These are phyloP conservation scores for Hippocampus mohnikei DNA, from an alignment of 2,113 vertebrate species.

Conservation along the genomic window DNA sequence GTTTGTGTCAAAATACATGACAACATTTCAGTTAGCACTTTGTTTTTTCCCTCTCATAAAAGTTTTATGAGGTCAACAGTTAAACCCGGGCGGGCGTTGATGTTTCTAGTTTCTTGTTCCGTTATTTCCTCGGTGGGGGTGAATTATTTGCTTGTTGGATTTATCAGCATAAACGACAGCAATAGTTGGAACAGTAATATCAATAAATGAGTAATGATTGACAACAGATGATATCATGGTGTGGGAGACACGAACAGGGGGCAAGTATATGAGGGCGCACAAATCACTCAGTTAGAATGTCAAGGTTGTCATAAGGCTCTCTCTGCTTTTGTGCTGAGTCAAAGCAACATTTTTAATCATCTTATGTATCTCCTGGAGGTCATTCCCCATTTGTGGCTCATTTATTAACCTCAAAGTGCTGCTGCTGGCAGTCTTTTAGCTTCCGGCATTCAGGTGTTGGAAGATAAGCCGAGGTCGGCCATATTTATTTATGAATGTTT, in stretches of 20 bases:
- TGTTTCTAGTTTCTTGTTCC: neutral
- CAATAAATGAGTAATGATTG: conserved; percentile 48
- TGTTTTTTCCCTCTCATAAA: neutral
- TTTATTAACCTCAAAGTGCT: conserved; percentile 70
- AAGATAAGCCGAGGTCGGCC: conserved; percentile 30
- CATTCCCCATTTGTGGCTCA: conserved; percentile 63
- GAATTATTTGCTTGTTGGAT: conserved; percentile 36
- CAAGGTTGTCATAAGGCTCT: conserved; percentile 55
- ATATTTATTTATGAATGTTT: conserved; percentile 6
- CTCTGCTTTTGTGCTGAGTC: conserved; percentile 50
- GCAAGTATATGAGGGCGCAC: conserved; percentile 61
- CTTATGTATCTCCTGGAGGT: conserved; percentile 60
- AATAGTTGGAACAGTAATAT: conserved; percentile 53
- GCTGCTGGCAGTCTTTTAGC: conserved; percentile 47
- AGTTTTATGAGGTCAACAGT: neutral
- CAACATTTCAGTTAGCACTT: neutral
- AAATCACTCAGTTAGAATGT: conserved; percentile 68
- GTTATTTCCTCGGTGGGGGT: neutral
- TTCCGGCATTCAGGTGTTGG: conserved; percentile 22
- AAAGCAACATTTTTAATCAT: conserved; percentile 68
- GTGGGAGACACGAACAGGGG: conserved; percentile 21
- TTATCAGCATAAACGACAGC: conserved; percentile 41
- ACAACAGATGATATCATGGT: conserved; percentile 28
- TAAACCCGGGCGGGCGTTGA: neutral
- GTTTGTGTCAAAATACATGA: neutral